Conservation (phyloP, 2,113 vertebrate genomes). For the Kryptolebias marmoratus region DNA sequence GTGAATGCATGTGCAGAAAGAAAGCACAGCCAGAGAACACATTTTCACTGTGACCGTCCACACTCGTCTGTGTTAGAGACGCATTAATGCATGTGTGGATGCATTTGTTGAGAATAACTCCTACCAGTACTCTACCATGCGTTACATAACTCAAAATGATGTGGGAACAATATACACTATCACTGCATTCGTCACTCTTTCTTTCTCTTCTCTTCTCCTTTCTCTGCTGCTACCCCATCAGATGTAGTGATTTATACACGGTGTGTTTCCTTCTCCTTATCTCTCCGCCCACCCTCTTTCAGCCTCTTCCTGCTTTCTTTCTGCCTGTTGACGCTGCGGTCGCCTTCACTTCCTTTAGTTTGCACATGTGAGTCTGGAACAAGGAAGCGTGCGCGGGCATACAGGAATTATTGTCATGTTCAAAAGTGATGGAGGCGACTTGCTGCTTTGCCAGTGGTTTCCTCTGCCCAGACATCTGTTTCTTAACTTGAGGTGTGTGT, state of each 20-base stretch:
- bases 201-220: conserved; percentile 10
- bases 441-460: conserved; percentile 24
- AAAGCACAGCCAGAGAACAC: conserved; percentile 14
- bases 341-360: conserved; percentile 29
- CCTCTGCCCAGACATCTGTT: neutral
- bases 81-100: conserved; percentile 58
- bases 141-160: conserved; percentile 69
- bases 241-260: conserved; percentile 54
- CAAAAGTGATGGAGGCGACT: conserved; percentile 6
- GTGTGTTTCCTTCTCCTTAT: conserved; percentile 51
- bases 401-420: conserved; percentile 16
- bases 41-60: conserved; percentile 27
- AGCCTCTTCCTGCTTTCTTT: conserved; percentile 43
- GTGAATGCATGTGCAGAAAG: conserved; percentile 12
- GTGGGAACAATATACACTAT: conserved; percentile 31
- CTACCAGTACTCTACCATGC: conserved; percentile 30
- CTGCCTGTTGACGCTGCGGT: conserved; percentile 42
- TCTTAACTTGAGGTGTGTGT: neutral
- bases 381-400: conserved; percentile 10
- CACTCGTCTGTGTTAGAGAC: conserved; percentile 33
- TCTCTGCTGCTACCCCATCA: conserved; percentile 32
- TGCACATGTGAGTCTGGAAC: conserved; percentile 6
- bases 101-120: conserved; percentile 60
- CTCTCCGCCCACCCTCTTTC: conserved; percentile 19
- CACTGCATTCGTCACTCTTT: conserved; percentile 26